Conservation (phyloP, 2,797 vertebrate genomes). For the Girardinus metallicus region DNA sequence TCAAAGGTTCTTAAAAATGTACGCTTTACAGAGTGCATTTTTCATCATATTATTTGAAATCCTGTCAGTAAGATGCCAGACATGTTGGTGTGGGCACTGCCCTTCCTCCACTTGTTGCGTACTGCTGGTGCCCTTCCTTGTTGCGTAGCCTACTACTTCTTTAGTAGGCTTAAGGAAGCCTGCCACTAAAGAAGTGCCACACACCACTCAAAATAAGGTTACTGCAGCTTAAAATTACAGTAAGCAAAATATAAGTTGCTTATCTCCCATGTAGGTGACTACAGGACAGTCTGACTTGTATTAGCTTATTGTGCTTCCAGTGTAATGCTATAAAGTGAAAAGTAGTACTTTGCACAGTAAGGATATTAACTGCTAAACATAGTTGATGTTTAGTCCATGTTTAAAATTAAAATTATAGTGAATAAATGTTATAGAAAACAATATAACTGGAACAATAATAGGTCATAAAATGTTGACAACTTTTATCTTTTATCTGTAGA, state of each 20-base stretch:
- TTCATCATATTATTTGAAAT: background rate
- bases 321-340: background rate
- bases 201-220: background rate
- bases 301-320: background rate
- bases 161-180: background rate
- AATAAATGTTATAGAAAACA: background rate
- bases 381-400: background rate
- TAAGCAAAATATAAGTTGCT: background rate
- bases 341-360: background rate
- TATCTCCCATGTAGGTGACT: background rate
- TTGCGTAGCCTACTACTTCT: too few relatives aligned
- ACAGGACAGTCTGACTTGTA: background rate
- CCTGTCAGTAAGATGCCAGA: background rate
- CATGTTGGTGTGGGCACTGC: background rate
- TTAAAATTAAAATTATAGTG: background rate
- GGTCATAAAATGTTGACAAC: background rate
- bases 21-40: background rate
- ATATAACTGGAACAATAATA: background rate
- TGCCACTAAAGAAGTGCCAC: background rate
- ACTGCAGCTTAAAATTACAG: background rate
- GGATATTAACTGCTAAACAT: background rate
- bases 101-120: background rate
- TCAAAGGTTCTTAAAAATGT: background rate
- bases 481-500: background rate
- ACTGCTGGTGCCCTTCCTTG: background rate